Conservation (phyloP, 2,113 vertebrate genomes). For the Varanus komodoensis region DNA sequence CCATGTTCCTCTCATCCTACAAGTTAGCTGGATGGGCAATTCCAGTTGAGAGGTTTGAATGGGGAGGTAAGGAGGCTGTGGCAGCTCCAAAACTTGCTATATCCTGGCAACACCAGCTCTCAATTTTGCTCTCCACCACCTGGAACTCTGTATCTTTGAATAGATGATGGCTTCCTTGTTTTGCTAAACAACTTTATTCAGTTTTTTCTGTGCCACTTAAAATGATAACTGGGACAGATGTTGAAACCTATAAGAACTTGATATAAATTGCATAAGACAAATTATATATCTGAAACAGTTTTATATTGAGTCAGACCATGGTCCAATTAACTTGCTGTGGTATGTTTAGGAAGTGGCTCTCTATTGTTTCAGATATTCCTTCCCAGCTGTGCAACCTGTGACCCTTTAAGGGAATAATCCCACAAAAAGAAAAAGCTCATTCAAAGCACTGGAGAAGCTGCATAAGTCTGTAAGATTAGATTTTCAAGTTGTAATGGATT, state of each 20-base stretch:
- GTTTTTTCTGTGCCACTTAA: not conserved
- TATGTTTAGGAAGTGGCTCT: not conserved
- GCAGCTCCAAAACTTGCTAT: too few relatives aligned
- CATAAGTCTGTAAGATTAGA: too few relatives aligned
- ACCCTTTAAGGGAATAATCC: not conserved
- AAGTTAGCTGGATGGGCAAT: too few relatives aligned
- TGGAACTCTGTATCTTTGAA: not conserved
- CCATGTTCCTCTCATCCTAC: too few relatives aligned
- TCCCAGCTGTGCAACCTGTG: not conserved
- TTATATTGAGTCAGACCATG: not conserved
- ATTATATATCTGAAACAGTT: too few relatives aligned
- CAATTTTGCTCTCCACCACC: too few relatives aligned
- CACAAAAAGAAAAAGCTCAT: not conserved
- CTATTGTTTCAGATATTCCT: not conserved
- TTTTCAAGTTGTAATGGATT: conserved; percentile 11
- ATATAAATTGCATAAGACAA: not conserved
- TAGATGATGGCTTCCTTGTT: not conserved
- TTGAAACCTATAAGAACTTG: not conserved
- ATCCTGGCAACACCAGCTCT: too few relatives aligned
- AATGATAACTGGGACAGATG: not conserved
- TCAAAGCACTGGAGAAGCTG: too few relatives aligned
- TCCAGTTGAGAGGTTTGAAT: too few relatives aligned
- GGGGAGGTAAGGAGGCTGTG: too few relatives aligned
- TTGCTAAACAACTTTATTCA: not conserved
- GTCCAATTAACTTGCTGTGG: not conserved